Conservation (phyloP, 2,797 vertebrate species). For the Tadarida brasiliensis region DNA sequence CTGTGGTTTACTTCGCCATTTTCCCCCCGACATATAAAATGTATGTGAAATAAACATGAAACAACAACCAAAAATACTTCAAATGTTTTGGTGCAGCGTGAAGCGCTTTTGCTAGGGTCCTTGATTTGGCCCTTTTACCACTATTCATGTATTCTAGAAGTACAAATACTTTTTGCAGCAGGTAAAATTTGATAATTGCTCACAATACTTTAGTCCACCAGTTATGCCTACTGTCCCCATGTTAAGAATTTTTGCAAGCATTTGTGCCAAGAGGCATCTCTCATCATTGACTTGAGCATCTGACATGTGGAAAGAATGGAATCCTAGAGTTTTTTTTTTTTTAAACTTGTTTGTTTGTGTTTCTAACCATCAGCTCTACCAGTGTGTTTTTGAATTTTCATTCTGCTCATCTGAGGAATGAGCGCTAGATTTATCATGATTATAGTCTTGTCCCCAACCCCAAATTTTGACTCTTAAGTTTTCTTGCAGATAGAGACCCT, state of each 20-base stretch:
- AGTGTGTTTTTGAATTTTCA: background rate
- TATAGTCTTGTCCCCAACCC: background rate
- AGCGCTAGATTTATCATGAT: background rate
- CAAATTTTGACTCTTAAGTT: background rate
- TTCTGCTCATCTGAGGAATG: background rate
- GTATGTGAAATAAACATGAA: background rate
- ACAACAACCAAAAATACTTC: background rate
- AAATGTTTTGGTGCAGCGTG: background rate
- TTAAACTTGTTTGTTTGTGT: background rate
- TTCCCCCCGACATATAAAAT: background rate
- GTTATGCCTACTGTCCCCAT: background rate
- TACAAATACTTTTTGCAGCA: background rate
- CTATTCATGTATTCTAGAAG: background rate
- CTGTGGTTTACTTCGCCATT: background rate
- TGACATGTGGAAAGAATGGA: constrained; percentile 27
- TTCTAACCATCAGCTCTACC: background rate
- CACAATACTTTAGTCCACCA: background rate
- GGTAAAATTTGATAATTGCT: background rate
- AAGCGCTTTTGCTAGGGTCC: background rate
- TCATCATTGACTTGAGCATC: background rate
- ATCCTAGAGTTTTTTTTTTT: background rate
- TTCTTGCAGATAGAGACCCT: background rate
- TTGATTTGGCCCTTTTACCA: background rate
- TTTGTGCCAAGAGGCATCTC: background rate
- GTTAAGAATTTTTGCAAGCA: background rate